phyloP scores from a whole-genome alignment of 2,797 vertebrate species.

The Myripristis murdjan region DNA sequence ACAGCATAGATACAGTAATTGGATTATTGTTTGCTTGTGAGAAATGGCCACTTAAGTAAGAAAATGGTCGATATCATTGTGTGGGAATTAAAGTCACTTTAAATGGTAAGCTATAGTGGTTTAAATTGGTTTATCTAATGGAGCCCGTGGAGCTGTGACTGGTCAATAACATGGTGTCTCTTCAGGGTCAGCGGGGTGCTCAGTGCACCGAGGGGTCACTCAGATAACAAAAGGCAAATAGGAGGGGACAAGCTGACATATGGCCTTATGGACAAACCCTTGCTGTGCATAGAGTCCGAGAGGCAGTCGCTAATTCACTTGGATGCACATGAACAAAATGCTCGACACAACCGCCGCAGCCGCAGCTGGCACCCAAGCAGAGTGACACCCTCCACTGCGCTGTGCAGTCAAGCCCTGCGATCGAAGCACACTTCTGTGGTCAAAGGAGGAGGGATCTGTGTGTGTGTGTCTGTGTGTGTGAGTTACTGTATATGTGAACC shows the following conservation, averaged over 20 bases:
- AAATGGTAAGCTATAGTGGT: slow-evolving; percentile 57
- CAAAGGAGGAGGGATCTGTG: neutral
- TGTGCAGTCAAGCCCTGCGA: slow-evolving; percentile 26
- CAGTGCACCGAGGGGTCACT: slow-evolving; percentile 70
- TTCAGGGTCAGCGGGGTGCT: slow-evolving; percentile 68
- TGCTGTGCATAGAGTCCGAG: slow-evolving; percentile 61
- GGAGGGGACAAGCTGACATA: slow-evolving; percentile 77
- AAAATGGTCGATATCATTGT: slow-evolving; percentile 59
- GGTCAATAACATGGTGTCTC: slow-evolving; percentile 74
- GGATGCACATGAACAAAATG: slow-evolving; percentile 78
- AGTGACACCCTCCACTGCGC: slow-evolving; percentile 7
- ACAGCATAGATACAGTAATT: slow-evolving; percentile 35
- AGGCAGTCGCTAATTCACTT: slow-evolving; percentile 71
- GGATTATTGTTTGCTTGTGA: slow-evolving; percentile 36
- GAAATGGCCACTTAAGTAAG: slow-evolving; percentile 46
- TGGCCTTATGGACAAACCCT: slow-evolving; percentile 75
- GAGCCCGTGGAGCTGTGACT: slow-evolving; percentile 74
- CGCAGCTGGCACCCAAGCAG: slow-evolving; percentile 67
- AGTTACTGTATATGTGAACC: slow-evolving; percentile 20
- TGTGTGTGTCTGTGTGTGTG: slow-evolving; percentile 1
- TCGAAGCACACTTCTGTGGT: slow-evolving; percentile 39
- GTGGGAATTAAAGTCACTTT: slow-evolving; percentile 33
- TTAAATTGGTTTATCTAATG: slow-evolving; percentile 80
- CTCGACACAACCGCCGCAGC: slow-evolving; percentile 42
- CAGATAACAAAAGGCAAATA: slow-evolving; percentile 74